These are phyloP conservation scores for Rhagologus leucostigma DNA, from an alignment of 2,113 vertebrate species.

Conservation along the genomic window DNA sequence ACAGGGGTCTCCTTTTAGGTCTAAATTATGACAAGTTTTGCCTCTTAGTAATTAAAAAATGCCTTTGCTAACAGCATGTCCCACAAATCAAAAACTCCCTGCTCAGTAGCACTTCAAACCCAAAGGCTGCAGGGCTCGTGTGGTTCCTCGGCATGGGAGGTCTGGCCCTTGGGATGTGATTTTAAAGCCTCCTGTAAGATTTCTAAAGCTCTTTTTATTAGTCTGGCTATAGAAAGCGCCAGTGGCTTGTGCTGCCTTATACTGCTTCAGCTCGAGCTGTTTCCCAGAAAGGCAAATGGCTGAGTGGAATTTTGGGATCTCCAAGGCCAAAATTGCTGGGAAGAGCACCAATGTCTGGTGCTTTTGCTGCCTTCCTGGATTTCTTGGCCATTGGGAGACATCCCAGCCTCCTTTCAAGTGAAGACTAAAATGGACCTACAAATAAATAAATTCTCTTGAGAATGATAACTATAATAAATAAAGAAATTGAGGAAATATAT, in stretches of 20 bases:
- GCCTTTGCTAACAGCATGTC: background rate
- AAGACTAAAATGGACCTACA: background rate
- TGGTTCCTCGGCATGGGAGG: accelerated
- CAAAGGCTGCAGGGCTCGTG: background rate
- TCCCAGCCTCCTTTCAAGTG: background rate
- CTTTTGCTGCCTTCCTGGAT: background rate
- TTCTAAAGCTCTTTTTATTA: background rate
- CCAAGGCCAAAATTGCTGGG: background rate
- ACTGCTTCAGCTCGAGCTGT: background rate
- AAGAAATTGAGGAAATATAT: background rate
- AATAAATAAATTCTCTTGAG: background rate
- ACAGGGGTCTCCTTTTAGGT: background rate
- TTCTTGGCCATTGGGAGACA: background rate
- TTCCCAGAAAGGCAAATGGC: background rate
- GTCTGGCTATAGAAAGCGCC: background rate
- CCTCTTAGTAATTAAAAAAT: background rate
- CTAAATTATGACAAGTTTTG: background rate
- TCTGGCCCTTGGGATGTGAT: background rate
- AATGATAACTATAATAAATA: background rate
- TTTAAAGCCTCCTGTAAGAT: background rate
- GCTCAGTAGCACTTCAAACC: background rate
- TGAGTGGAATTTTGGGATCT: background rate
- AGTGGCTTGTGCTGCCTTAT: background rate
- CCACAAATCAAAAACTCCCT: accelerated
- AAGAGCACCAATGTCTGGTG: background rate